Percentiles rank a stretch among this genome's conserved stretches.
Evolutionary conservation across 1,140 invertebrate species (phyloP).

Genomic region (Zaprionus camerounensis): DNA sequence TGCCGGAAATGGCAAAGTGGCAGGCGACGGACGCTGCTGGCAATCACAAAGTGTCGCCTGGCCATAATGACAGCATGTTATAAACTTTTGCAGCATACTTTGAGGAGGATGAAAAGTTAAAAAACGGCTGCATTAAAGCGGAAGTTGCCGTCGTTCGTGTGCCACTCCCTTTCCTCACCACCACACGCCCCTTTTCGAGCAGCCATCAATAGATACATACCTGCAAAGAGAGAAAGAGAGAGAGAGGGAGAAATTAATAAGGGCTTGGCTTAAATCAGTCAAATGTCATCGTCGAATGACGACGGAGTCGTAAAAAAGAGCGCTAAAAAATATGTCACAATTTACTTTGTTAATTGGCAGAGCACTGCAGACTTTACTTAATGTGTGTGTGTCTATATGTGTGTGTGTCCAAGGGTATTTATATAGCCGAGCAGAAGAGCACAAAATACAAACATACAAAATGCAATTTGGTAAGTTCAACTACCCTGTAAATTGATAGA

Average conservation of each 20-base stretch:
- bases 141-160: slow-evolving; percentile 46
- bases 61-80: slow-evolving; percentile 79
- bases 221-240: slow-evolving; percentile 54
- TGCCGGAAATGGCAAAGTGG: slow-evolving; percentile 57
- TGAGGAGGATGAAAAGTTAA: slow-evolving; percentile 63
- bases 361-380: slow-evolving; percentile 15
- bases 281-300: slow-evolving; percentile 23
- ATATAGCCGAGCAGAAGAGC: slow-evolving; percentile 16
- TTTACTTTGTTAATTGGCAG: slow-evolving; percentile 68
- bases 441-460: slow-evolving; percentile 36
- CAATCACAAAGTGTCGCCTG: slow-evolving; percentile 69
- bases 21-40: slow-evolving; percentile 18
- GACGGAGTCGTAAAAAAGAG: slow-evolving; percentile 6
- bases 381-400: background rate
- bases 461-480: slow-evolving; percentile 69
- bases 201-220: slow-evolving; percentile 67
- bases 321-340: slow-evolving; percentile 29
- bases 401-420: slow-evolving; percentile 24
- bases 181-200: background rate
- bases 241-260: slow-evolving; percentile 62
- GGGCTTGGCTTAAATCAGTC: slow-evolving; percentile 35
- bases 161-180: background rate
- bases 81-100: slow-evolving; percentile 45
- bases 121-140: slow-evolving; percentile 48
- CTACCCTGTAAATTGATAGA: background rate